A percentile compares a stretch with the other conserved stretches of the same genome.
Evolutionary conservation across 2,888 invertebrate species (phyloP).

Genomic region (Linnaemya tessellans): DNA sequence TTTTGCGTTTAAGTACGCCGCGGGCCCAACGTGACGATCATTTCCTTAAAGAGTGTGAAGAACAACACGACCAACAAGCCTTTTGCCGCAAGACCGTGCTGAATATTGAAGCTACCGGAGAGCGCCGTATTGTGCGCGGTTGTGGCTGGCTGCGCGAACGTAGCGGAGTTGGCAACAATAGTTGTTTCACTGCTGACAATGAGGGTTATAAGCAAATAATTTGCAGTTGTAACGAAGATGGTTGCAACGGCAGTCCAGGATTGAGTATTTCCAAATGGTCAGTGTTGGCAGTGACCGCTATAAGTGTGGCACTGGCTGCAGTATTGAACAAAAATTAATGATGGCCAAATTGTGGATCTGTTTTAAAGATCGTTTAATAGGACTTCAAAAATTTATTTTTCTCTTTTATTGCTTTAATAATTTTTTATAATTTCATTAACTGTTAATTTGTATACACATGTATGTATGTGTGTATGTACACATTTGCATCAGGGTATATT

Average conservation of each 20-base stretch:
- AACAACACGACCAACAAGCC: constrained; percentile 79
- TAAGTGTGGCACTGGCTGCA: constrained; percentile 69
- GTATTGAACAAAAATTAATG: constrained; percentile 66
- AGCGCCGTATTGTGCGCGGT: constrained; percentile 84
- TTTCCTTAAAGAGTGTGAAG: constrained; percentile 84
- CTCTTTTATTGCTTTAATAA: constrained; percentile 14
- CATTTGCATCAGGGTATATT: neutral
- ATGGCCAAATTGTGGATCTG: constrained; percentile 48
- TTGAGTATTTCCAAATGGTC: constrained; percentile 51
- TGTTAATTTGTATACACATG: neutral
- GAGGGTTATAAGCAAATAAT: constrained; percentile 87
- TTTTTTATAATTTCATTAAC: constrained; percentile 28
- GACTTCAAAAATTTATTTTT: constrained; percentile 11
- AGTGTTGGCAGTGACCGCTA: constrained; percentile 65
- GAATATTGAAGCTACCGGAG: constrained; percentile 84
- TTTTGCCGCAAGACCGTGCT: constrained; percentile 89
- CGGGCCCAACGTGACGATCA: constrained; percentile 82
- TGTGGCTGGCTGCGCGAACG: constrained; percentile 86
- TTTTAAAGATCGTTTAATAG: constrained; percentile 66
- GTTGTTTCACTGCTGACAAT: constrained; percentile 86
- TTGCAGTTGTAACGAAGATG: constrained; percentile 87
- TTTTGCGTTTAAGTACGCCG: constrained; percentile 84
- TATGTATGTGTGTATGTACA: neutral
- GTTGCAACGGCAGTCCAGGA: constrained; percentile 84
- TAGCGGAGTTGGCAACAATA: constrained; percentile 77